Evolutionary conservation across 2,113 vertebrate species (phyloP), one percentile per base, ranked within the genome.

Genomic region (Gymnobelideus leadbeateri): DNA sequence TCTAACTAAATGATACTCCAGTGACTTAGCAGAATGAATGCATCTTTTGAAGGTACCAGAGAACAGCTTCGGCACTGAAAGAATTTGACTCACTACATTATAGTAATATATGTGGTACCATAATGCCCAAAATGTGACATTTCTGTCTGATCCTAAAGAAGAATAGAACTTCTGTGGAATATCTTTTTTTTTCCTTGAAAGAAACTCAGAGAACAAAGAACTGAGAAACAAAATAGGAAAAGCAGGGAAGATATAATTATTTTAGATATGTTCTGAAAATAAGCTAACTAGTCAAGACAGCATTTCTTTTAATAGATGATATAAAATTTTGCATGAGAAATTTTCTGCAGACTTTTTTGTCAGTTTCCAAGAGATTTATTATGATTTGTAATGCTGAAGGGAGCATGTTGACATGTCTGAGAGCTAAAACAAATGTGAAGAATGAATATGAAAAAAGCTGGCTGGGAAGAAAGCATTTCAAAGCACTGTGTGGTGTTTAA

Each of bases 391-490:
- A 43, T 54, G 95, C 96, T 94, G 96, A 98, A 93, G 98, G 96
- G 96, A 97, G 95, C 93, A 91, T 97, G 94, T 97, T 98, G 97
- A 97, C 96, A 97, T 96, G 97, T 98, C 94, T 96, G 93, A 24
- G 19, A 98, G 97, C 96, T 97, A 94, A 97, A 97, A 96, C 96
- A 98, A 95, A 98, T 43, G 55, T 92, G 96, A 97, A 98, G 90
- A 92, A 98, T 94, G 97, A 98, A 97, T 89, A 96, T 96, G 95
- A 98, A 98, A 98, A 61, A 97, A 97, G 52, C 98, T 96, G 94
- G 97, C 97, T 98, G 97, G 89, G 92, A 96, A 97, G 97, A 98
- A 98, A 92, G 91, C 93, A 94, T 97, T 98, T 90, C 94, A 97
- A 98, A 98, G 96, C 57, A 31, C 95, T 94, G 94, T 93, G 92